Percentiles rank a stretch among this genome's conserved stretches.
Evolutionary conservation across 2,797 vertebrate species (phyloP).

Genomic region (Amblyraja radiata): DNA sequence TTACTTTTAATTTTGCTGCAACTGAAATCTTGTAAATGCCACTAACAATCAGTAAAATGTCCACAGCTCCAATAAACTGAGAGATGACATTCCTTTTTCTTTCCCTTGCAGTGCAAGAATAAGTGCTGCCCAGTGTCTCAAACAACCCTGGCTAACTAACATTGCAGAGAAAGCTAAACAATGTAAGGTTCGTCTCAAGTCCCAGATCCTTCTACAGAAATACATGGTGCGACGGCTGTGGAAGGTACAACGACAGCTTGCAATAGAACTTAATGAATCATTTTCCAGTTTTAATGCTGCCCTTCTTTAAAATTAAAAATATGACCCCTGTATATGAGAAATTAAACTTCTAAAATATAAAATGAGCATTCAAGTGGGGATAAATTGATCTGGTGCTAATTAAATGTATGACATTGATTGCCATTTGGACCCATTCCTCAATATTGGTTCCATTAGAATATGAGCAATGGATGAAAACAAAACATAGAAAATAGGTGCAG

Average conservation of each 20-base stretch:
- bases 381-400: too few relatives aligned
- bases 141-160: conserved; percentile 60
- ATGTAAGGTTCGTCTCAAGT: conserved; percentile 60
- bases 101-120: conserved; percentile 57
- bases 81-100: background rate
- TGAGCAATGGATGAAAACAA: too few relatives aligned
- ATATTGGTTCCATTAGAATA: too few relatives aligned
- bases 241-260: conserved; percentile 33
- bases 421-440: too few relatives aligned
- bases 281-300: background rate
- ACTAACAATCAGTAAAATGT: background rate
- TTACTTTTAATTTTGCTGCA: background rate
- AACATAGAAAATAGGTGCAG: too few relatives aligned
- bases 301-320: background rate
- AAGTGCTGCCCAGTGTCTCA: conserved; percentile 59
- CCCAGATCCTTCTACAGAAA: conserved; percentile 30
- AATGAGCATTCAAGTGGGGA: background rate
- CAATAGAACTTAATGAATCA: conserved; percentile 12
- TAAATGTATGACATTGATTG: too few relatives aligned
- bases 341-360: background rate
- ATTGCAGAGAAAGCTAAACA: conserved; percentile 44
- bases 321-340: background rate
- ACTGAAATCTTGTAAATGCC: background rate
- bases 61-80: background rate
- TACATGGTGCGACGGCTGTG: conserved; percentile 36